Conservation (phyloP, 92 coral and sea anemone genomes). For the Parazoanthus atlanticus region DNA sequence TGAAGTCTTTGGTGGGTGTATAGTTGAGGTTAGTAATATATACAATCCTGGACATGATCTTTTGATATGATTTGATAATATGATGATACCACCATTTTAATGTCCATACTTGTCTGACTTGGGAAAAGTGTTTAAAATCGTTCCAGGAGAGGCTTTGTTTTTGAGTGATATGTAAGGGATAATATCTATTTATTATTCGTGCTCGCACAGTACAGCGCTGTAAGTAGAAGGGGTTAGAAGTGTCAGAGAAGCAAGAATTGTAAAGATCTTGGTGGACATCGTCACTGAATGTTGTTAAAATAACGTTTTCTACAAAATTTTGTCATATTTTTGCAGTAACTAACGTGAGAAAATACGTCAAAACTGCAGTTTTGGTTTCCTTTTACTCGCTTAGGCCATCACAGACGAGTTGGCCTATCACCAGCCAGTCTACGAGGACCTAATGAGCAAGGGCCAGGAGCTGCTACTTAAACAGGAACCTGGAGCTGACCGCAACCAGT, state of each 20-base stretch:
- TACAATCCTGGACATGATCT: too few species aligned
- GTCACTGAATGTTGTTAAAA: background rate
- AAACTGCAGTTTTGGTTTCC: background rate
- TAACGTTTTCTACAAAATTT: background rate
- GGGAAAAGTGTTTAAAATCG: too few species aligned
- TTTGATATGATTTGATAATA: too few species aligned
- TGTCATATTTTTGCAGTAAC: background rate
- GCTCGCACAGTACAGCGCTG: too few species aligned
- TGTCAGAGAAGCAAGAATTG: background rate
- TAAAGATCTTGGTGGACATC: background rate
- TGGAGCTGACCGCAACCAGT: conserved; percentile 69
- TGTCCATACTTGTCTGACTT: too few species aligned
- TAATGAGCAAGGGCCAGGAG: conserved; percentile 71
- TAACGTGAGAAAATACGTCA: background rate
- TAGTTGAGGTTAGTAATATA: too few species aligned
- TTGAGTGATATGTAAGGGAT: too few species aligned
- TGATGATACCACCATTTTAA: too few species aligned
- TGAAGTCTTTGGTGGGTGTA: too few species aligned
- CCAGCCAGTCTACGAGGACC: conserved; percentile 78
- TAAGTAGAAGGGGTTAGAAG: too few species aligned
- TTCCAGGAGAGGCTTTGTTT: too few species aligned
- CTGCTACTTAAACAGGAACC: conserved; percentile 69
- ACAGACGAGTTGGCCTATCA: conserved; percentile 79
- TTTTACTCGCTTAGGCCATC: conserved; percentile 53
- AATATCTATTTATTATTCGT: too few species aligned